Percentiles rank a stretch among this genome's conserved stretches.
These are phyloP conservation scores for Hyla sarda DNA, from an alignment of 2,113 vertebrate species.

Conservation along the genomic window DNA sequence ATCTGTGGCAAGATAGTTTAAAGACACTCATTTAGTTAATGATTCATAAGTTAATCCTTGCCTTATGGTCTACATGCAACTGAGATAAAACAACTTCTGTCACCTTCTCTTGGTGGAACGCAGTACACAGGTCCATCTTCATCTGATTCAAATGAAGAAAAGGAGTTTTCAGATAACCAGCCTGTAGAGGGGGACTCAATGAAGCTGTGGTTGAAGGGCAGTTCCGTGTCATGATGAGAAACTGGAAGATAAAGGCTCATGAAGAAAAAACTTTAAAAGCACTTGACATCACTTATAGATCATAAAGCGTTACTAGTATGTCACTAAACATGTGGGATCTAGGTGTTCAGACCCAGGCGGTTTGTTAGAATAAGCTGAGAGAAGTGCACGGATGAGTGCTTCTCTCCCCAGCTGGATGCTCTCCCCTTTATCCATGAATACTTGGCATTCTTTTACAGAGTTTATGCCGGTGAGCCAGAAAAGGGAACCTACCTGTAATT, in stretches of 20 bases:
- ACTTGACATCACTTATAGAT: background rate
- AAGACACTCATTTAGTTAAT: too few relatives aligned
- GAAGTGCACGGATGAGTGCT: too few relatives aligned
- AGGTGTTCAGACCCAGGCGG: too few relatives aligned
- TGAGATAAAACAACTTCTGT: background rate
- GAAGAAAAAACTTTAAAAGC: background rate
- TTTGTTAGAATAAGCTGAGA: too few relatives aligned
- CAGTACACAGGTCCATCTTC: slow-evolving; percentile 86
- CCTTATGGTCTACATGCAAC: background rate
- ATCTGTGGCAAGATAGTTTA: background rate
- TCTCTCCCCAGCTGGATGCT: too few relatives aligned
- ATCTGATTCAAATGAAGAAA: slow-evolving; percentile 83
- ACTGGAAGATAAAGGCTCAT: slow-evolving; percentile 71
- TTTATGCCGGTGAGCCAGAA: background rate
- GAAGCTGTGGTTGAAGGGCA: slow-evolving; percentile 97
- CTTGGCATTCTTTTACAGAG: background rate
- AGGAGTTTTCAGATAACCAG: slow-evolving; percentile 90
- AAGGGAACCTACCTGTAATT: too few relatives aligned
- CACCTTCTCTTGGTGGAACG: slow-evolving; percentile 89
- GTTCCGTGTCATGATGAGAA: slow-evolving; percentile 90
- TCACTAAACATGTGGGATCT: too few relatives aligned
- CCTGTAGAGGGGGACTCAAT: slow-evolving; percentile 88
- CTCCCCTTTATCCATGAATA: background rate
- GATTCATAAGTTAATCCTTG: too few relatives aligned
- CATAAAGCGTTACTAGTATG: too few relatives aligned